Conservation (phyloP, 2,113 vertebrate genomes). For the Parotia lawesii region DNA sequence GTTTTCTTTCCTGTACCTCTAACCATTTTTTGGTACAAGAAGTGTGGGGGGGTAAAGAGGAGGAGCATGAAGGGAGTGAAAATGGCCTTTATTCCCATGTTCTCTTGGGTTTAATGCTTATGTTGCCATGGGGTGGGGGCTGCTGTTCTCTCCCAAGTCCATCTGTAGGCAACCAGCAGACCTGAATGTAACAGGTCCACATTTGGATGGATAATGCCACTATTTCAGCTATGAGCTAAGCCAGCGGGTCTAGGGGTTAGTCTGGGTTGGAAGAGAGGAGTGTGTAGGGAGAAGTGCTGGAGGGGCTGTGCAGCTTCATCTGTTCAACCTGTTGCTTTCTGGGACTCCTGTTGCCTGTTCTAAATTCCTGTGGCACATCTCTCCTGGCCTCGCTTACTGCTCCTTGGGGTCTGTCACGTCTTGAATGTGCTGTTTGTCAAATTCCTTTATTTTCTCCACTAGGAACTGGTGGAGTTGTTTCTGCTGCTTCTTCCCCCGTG, state of each 20-base stretch:
- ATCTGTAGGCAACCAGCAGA: neutral
- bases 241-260: neutral
- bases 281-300: neutral
- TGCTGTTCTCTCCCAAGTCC: neutral
- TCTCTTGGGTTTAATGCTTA: neutral
- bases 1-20: neutral
- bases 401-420: neutral
- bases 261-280: neutral
- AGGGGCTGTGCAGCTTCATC: neutral
- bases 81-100: neutral
- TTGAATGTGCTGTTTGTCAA: neutral
- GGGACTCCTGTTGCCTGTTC: neutral
- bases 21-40: neutral
- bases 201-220: neutral
- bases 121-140: accelerated
- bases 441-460: neutral
- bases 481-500: neutral
- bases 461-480: neutral
- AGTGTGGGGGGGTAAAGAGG: accelerated
- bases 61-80: neutral
- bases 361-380: neutral
- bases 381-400: neutral
- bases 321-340: neutral
- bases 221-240: neutral
- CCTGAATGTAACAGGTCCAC: neutral